Base-by-base conservation (phyloP, 2,888 invertebrate genomes). In the Philhelius pedissequus region DNA sequence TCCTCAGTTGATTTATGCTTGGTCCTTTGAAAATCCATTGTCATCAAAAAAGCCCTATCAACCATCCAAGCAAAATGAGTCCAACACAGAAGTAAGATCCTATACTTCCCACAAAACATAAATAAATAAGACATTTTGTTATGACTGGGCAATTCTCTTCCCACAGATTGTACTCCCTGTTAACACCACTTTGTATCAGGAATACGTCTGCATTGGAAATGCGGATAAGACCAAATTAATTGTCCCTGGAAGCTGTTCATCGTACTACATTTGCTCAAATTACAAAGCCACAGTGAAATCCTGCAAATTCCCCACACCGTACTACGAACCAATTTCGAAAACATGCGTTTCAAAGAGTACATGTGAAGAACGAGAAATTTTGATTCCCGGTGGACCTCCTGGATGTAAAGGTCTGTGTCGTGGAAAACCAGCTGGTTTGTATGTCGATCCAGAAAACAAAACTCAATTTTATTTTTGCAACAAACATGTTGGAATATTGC, bases 191-290 rank as follows among this genome's bases (percentile, higher is more conserved):
- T 64, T 89, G 0, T 89, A 90, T 27, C 87, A 87, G 3, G 88
- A 88, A 30, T 89, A 82, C 58, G 86, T 90, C 2, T 90, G 91
- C 50, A 70, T 75, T 6, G 70, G 84, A 2, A 89, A 89, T 64
- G 11, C 58, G 0, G 77, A 90, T 68, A 90, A 89, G 4, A 88
- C 88, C 74, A 88, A 87, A 9, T 86, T 88, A 5, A 54, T 90
- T 1, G 89, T 90, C 0, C 90, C 90, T 1, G 91, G 90, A 13
- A 90, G 89, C 70, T 90, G 90, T 68, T 88, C 88, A 1, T 86
- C 87, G 50, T 90, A 88, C 86, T 90, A 89, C 30, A 88, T 89
- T 69, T 90, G 90, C 25, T 87, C 87, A 32, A 86, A 86, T 40
- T 87, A 87, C 1, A 38, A 62, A 1, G 87, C 88, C 3, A n/a